A percentile compares a stretch with the other conserved stretches of the same genome.
These are phyloP conservation scores for Halcyon chelicuti DNA, from an alignment of 2,797 vertebrate genomes.

Conservation along the genomic window DNA sequence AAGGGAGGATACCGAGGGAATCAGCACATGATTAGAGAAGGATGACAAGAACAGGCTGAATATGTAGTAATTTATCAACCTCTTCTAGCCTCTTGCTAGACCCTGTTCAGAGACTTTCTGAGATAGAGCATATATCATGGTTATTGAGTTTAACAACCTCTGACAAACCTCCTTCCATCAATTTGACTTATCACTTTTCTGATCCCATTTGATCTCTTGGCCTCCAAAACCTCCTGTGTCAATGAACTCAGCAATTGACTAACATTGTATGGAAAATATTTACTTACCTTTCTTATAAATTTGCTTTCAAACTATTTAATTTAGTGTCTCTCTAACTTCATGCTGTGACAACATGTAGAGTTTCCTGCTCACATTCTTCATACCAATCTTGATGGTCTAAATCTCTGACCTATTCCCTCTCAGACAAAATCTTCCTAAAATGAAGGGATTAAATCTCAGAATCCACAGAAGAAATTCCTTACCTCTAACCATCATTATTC, in stretches of 20 bases:
- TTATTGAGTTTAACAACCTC: not conserved
- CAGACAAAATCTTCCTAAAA: not conserved
- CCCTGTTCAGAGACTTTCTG: not conserved
- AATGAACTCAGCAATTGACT: not conserved
- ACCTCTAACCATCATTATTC: not conserved
- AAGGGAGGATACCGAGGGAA: not conserved
- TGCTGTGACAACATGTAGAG: not conserved
- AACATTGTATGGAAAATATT: not conserved
- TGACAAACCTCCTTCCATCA: not conserved
- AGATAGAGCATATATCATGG: too few relatives aligned
- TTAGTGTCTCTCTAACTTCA: not conserved
- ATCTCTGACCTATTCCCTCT: not conserved
- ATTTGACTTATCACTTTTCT: not conserved
- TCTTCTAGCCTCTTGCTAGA: not conserved
- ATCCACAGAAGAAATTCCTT: not conserved
- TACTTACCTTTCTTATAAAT: not conserved
- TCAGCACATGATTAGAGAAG: not conserved
- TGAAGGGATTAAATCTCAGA: not conserved
- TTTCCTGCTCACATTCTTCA: not conserved
- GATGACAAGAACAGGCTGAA: not conserved
- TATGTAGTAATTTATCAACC: accelerated
- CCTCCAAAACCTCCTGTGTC: not conserved
- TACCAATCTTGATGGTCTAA: not conserved
- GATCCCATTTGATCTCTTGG: not conserved
- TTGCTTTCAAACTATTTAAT: not conserved